Base-by-base conservation (phyloP, 1,140 invertebrate genomes). In the Andricus grossulariae region DNA sequence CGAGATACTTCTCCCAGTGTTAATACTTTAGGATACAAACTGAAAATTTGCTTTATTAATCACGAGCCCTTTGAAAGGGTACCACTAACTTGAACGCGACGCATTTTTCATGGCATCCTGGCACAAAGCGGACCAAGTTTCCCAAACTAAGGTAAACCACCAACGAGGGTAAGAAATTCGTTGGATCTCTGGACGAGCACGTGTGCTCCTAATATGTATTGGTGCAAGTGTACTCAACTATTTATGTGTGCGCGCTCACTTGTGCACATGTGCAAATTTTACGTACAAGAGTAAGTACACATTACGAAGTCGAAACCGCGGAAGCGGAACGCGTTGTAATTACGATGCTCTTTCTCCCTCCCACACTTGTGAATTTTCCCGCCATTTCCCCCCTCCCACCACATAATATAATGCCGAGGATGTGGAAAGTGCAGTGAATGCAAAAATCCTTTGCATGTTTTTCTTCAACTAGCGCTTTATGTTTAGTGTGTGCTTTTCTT, bases 291-390 rank as follows among this genome's bases (percentile, higher is more conserved):
- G 57, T 60, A 60, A 66, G 60, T 66, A 66, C 60, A 66, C 60
- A 66, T 66, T 66, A 66, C 60, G 32, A 39, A 66, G 60, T 66
- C 60, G 25, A 66, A 66, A 66, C 60, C 60, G 60, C 60, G 55
- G 73, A 13, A 49, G 32, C 49, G 50, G 16, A 50, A 60, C 13
- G 50, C 49, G 7, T 51, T 16, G 52, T 50, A 21, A 21, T 73
- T 60, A 6, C 32, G 49, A 18, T 32, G 45, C 54, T 16, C 45
- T 70, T 25, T 72, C 25, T 72, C 21, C n/a, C 25, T 49, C 32
- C 7, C 18, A 7, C n/a, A 21, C 21, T 52, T 11, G 4, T 3
- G 16, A 25, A 77, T 50, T 18, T 2, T 18, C 45, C 13, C 32
- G 11, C 5, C 49, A 19, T 4, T 15, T 51, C 12, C 32, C 12